These are phyloP conservation scores for Xylocopa sonorina DNA, from an alignment of 1,140 invertebrate species.

Conservation along the genomic window DNA sequence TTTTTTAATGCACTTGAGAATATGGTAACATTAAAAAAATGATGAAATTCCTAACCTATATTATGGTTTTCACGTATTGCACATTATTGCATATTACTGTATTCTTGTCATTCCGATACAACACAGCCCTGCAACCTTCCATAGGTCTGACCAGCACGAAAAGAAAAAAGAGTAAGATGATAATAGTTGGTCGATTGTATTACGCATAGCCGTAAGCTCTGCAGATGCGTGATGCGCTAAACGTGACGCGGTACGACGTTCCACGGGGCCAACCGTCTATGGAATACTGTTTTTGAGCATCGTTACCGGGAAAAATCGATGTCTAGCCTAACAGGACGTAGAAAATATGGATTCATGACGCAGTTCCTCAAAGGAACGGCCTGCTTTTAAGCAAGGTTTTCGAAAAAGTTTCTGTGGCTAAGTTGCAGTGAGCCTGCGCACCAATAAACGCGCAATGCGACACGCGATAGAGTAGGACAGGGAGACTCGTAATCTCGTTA, in stretches of 20 bases:
- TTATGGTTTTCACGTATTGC: too few species aligned
- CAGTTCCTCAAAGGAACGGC: conserved; percentile 22
- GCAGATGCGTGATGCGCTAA: conserved; percentile 66
- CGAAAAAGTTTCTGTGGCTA: conserved; percentile 50
- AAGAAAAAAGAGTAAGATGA: conserved; percentile 30
- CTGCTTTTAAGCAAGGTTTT: conserved; percentile 43
- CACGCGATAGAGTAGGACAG: conserved; percentile 71
- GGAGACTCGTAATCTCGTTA: conserved; percentile 65
- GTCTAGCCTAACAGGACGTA: conserved; percentile 2
- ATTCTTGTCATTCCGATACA: background rate
- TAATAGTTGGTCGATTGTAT: conserved; percentile 61
- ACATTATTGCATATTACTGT: background rate
- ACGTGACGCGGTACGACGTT: conserved; percentile 47
- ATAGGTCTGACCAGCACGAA: conserved; percentile 4
- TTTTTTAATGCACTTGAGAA: too few species aligned
- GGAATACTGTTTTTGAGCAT: conserved; percentile 27
- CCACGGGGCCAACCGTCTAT: conserved; percentile 11
- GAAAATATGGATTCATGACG: conserved; percentile 49
- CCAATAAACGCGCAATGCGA: conserved; percentile 74
- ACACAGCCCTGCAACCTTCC: background rate
- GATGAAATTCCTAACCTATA: conserved; percentile 1
- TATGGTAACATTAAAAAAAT: background rate
- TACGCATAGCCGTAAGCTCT: conserved; percentile 60
- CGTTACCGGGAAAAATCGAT: conserved; percentile 44
- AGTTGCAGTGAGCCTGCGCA: conserved; percentile 69